phyloP scores from a whole-genome alignment of 2,797 vertebrate species.

The Cheirogaleus major region DNA sequence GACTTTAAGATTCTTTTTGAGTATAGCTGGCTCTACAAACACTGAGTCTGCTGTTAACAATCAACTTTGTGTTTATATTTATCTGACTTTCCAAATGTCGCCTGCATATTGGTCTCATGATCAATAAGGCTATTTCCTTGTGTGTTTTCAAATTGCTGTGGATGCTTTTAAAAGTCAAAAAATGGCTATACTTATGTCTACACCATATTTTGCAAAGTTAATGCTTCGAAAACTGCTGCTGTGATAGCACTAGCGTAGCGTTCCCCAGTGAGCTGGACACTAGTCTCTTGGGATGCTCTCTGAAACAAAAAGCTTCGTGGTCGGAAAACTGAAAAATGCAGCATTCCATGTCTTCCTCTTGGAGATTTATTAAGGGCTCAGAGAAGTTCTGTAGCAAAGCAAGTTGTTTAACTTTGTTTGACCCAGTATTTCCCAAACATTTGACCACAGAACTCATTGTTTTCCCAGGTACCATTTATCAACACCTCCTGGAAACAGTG shows the following conservation, averaged over 20 bases:
- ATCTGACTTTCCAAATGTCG: neutral
- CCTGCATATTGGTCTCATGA: neutral
- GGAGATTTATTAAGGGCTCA: neutral
- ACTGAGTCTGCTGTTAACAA: neutral
- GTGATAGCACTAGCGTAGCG: neutral
- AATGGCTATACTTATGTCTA: neutral
- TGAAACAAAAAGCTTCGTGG: neutral
- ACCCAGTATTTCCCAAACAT: neutral
- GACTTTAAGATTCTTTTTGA: neutral
- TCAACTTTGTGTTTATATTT: neutral
- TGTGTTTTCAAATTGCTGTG: neutral
- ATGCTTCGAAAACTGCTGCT: conserved; percentile 25
- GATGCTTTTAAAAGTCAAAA: neutral
- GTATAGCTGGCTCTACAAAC: neutral
- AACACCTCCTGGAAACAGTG: neutral
- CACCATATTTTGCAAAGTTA: neutral
- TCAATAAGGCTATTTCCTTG: neutral
- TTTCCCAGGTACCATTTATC: neutral
- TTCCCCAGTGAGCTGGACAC: neutral
- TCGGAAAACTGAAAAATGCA: neutral
- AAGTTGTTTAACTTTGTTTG: neutral
- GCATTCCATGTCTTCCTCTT: neutral
- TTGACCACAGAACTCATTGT: neutral
- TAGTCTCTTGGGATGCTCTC: neutral
- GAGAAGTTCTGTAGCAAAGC: neutral